Percentiles rank a stretch among this genome's conserved stretches.
Conservation (phyloP, 2,797 vertebrate species). For the Rhinichthys osculus region DNA sequence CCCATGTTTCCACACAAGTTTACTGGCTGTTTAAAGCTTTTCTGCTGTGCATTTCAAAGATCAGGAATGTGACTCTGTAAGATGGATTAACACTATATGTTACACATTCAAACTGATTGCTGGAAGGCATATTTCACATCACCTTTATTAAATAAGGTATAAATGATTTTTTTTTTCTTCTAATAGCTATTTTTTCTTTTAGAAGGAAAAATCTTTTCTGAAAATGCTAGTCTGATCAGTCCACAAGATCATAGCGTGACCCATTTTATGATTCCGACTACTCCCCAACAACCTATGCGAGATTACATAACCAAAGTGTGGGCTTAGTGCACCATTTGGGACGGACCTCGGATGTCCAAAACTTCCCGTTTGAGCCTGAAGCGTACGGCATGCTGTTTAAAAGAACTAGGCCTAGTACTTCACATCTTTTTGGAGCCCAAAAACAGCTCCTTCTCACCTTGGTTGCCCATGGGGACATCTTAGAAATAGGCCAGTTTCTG, state of each 20-base stretch:
- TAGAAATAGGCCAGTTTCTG: neutral
- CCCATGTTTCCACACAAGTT: slow-evolving; percentile 27
- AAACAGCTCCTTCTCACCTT: slow-evolving; percentile 46
- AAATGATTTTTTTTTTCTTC: neutral
- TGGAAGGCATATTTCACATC: slow-evolving; percentile 16
- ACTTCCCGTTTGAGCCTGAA: slow-evolving; percentile 20
- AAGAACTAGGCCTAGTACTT: slow-evolving; percentile 1
- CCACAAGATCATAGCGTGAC: neutral
- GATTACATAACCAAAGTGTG: slow-evolving; percentile 6
- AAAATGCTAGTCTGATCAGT: neutral
- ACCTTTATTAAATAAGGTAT: neutral
- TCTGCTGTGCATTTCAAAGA: slow-evolving; percentile 37
- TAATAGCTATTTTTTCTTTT: neutral
- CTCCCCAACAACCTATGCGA: neutral
- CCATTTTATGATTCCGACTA: neutral
- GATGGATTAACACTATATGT: slow-evolving; percentile 24
- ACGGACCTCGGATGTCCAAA: neutral
- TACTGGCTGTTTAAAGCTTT: slow-evolving; percentile 26
- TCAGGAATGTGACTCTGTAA: slow-evolving; percentile 36
- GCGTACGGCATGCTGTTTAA: neutral
- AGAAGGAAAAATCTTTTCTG: neutral
- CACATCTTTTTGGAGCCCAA: slow-evolving; percentile 19
- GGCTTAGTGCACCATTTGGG: slow-evolving; percentile 5
- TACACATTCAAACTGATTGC: slow-evolving; percentile 15
- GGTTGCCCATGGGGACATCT: slow-evolving; percentile 10